These are phyloP conservation scores for Spheniscus mendiculus DNA, from an alignment of 2,113 vertebrate genomes.

Conservation along the genomic window DNA sequence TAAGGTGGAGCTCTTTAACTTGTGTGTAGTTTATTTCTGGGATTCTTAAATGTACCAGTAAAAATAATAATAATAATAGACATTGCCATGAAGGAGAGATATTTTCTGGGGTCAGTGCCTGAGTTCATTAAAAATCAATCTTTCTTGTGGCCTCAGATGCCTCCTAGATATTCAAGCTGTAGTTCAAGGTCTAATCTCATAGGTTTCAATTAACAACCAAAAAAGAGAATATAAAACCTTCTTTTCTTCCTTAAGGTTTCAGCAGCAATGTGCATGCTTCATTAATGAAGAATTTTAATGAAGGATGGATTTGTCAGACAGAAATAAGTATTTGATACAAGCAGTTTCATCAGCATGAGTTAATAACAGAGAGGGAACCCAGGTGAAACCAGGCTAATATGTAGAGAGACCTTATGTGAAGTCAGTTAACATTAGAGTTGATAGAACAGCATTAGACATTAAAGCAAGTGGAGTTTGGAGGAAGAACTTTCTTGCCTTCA, in stretches of 20 bases:
- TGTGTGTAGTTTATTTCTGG: not conserved
- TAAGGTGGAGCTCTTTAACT: not conserved
- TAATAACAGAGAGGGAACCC: not conserved
- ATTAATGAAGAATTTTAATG: not conserved
- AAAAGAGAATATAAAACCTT: not conserved
- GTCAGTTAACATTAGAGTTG: not conserved
- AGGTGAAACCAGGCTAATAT: not conserved
- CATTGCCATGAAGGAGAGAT: not conserved
- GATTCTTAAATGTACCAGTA: not conserved
- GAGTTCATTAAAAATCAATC: not conserved
- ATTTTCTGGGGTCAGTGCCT: not conserved
- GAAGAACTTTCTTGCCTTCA: not conserved
- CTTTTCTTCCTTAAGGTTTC: not conserved
- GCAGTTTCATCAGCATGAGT: not conserved
- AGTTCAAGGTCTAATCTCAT: not conserved
- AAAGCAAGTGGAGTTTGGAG: not conserved
- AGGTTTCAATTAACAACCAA: not conserved
- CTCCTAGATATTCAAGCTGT: not conserved
- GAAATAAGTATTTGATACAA: not conserved
- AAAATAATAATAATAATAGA: not conserved
- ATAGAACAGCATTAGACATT: not conserved
- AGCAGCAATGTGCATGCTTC: not conserved
- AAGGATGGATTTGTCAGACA: not conserved
- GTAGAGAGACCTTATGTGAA: not conserved
- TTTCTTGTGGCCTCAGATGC: not conserved